Conservation (phyloP, 2,797 vertebrate species). For the Malacoraja senta region DNA sequence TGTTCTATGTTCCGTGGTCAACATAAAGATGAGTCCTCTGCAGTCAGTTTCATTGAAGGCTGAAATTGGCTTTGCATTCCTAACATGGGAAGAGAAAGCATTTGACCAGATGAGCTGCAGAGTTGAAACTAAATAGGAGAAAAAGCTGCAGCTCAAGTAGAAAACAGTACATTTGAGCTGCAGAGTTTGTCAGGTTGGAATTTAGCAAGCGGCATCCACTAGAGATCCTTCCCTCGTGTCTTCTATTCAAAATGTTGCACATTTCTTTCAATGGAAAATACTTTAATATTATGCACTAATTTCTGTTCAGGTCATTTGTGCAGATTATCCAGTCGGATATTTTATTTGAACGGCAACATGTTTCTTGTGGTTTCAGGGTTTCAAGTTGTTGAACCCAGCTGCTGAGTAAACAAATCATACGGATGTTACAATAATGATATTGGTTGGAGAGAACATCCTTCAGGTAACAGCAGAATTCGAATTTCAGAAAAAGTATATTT, state of each 20-base stretch:
- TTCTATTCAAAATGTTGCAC: neutral
- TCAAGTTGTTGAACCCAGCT: neutral
- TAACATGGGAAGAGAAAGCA: neutral
- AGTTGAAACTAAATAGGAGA: neutral
- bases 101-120: neutral
- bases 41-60: neutral
- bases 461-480: neutral
- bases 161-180: neutral
- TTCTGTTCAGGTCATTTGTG: neutral
- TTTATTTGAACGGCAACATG: neutral
- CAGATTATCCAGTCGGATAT: neutral
- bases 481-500: neutral
- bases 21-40: neutral
- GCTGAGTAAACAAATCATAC: neutral
- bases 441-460: neutral
- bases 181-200: neutral
- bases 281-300: neutral
- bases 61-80: neutral
- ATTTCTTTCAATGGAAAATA: neutral
- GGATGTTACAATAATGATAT: neutral
- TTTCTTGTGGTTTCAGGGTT: neutral
- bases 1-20: no score
- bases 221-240: neutral
- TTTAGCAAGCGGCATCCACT: neutral
- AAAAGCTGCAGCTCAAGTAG: neutral